Evolutionary conservation across 2,113 vertebrate genomes (phyloP), one percentile per base, ranked within the genome.

Genomic region (Acanthochromis polyacanthus): DNA sequence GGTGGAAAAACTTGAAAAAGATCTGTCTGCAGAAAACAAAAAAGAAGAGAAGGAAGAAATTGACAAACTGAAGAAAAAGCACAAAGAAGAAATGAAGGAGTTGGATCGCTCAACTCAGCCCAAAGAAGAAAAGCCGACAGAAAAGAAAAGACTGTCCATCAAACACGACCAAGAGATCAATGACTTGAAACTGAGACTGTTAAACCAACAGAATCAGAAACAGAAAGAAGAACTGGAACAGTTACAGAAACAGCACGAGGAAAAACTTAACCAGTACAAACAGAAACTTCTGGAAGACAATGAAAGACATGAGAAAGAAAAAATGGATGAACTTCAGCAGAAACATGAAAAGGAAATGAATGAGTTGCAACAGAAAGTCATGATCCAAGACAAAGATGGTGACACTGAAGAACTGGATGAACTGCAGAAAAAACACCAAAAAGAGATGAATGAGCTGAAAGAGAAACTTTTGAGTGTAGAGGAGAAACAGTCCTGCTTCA

Each of bases 381-480:
- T 9, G 55, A 28, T 15, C 5, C 2, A 46, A 46, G 36, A 22
- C 0, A 7, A 1, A 57, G 55, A 48, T 3, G 4, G n/a, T 38
- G 3, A 23, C 1, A 2, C 3, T 0, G 30, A 53, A 52, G 48
- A 53, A 23, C 0, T 48, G 12, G 53, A 59, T 3, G 55, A 58
- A 20, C 55, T 71, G 25, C 68, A 58, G 25, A 58, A 48, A 36
- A 32, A 32, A 22, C 68, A 75, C 15, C 1, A 46, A 14, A 10
- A 36, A 50, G 43, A 75, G 51, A 66, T 66, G 0, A 51, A 75
- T 1, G 45, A 59, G 20, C 3, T 75, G 20, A 75, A 66, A 23
- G 72, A 40, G 43, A 75, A 66, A 40, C 28, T 75, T 40, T 38
- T 75, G 28, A 40, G 4, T 22, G 16, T 22, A 40, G 58, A 72